Evolutionary conservation across 2,888 invertebrate species (phyloP).

Genomic region (Eumerus sabulonum): DNA sequence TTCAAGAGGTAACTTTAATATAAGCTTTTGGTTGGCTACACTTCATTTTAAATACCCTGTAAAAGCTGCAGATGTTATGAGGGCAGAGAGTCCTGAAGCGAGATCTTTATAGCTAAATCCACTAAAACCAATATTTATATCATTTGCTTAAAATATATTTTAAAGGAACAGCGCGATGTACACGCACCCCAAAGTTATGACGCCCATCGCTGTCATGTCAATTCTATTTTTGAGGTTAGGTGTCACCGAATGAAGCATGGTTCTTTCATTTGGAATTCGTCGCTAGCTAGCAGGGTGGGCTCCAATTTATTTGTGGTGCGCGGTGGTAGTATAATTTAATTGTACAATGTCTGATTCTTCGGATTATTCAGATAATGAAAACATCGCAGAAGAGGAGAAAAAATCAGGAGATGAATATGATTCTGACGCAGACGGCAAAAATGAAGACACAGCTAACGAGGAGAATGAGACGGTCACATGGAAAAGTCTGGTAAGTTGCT

Average conservation of each 20-base stretch:
- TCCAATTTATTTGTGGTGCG: too few species aligned
- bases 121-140: too few species aligned
- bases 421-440: constrained; percentile 1
- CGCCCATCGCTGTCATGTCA: neutral
- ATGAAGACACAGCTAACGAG: constrained; percentile 18
- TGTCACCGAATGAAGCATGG: constrained; percentile 19
- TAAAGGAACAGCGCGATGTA: neutral
- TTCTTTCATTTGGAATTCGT: constrained; percentile 44
- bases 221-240: constrained; percentile 41
- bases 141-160: too few species aligned
- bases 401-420: constrained; percentile 55
- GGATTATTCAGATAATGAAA: constrained; percentile 74
- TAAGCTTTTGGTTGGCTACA: too few species aligned
- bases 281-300: neutral
- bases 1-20: too few species aligned
- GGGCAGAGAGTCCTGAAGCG: too few species aligned
- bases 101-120: too few species aligned
- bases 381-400: constrained; percentile 70
- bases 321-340: constrained; percentile 9
- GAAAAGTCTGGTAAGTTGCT: constrained; percentile 82
- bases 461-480: constrained; percentile 79
- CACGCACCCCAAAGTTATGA: neutral
- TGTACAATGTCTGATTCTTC: constrained; percentile 73
- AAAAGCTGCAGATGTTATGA: too few species aligned
- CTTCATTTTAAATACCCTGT: too few species aligned